Percentiles rank a stretch among this genome's conserved stretches.
phyloP scores from a whole-genome alignment of 1,140 invertebrate genomes.

The Teleopsis dalmanni region DNA sequence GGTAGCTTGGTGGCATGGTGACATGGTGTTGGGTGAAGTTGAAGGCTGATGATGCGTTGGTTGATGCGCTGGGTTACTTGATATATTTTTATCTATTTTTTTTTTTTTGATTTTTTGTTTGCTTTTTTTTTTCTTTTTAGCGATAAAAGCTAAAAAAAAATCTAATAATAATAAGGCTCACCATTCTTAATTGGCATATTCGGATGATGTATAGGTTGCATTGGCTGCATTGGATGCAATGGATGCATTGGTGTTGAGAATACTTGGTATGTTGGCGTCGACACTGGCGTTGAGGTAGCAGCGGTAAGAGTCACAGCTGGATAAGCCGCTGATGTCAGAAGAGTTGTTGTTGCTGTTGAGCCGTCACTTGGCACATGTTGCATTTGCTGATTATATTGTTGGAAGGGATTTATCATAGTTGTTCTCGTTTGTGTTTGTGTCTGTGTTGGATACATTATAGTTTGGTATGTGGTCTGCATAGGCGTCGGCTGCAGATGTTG shows the following conservation, averaged over 20 bases:
- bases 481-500: too few relatives aligned
- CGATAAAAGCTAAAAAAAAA: constrained; percentile 18
- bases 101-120: constrained; percentile 3
- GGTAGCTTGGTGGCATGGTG: neutral
- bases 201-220: constrained; percentile 2
- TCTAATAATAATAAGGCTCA: constrained; percentile 36
- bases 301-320: neutral
- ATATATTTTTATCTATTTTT: neutral
- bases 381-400: constrained; percentile 9
- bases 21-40: constrained; percentile 1
- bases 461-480: too few relatives aligned
- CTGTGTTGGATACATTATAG: too few relatives aligned
- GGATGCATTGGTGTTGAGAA: neutral
- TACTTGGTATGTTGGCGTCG: neutral
- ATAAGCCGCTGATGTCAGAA: constrained; percentile 1
- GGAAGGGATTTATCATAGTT: too few relatives aligned
- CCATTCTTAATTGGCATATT: constrained; percentile 29
- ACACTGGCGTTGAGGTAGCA: neutral
- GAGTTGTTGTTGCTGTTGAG: constrained; percentile 16
- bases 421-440: too few relatives aligned
- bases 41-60: constrained; percentile 9
- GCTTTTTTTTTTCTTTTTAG: constrained; percentile 11
- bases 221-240: neutral
- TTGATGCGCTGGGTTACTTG: neutral
- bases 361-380: too few relatives aligned